Evolutionary conservation across 2,888 invertebrate species (phyloP).

Genomic region (Pseudolycoriella hygida): DNA sequence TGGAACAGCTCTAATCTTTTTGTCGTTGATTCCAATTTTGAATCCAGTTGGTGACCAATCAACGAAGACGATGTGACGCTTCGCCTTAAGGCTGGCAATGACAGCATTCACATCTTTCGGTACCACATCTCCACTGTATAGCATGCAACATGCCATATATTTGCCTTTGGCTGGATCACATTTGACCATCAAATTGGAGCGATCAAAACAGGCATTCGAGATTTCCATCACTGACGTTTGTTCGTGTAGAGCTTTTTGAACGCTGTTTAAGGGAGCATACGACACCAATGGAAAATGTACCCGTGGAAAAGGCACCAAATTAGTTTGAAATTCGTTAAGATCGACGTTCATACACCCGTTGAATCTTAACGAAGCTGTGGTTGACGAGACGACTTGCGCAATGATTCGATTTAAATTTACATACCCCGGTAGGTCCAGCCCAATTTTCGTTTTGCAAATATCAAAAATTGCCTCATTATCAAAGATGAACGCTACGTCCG

Average conservation of each 20-base stretch:
- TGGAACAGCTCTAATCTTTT: constrained; percentile 87
- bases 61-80: constrained; percentile 89
- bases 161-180: constrained; percentile 86
- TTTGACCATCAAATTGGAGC: constrained; percentile 89
- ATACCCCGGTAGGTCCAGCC: too few relatives aligned
- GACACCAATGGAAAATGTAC: constrained; percentile 91
- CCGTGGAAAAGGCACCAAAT: constrained; percentile 88
- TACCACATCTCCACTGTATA: constrained; percentile 88
- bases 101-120: constrained; percentile 92
- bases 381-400: too few relatives aligned
- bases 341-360: constrained; percentile 91
- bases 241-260: constrained; percentile 89
- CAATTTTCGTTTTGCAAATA: too few relatives aligned
- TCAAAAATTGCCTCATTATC: too few relatives aligned
- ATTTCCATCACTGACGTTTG: constrained; percentile 82
- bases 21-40: constrained; percentile 77
- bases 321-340: constrained; percentile 87
- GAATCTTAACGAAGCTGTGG: too few relatives aligned
- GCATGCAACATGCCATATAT: constrained; percentile 92
- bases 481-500: too few relatives aligned
- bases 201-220: constrained; percentile 91
- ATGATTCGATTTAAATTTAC: too few relatives aligned
- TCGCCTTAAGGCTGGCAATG: constrained; percentile 88
- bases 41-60: constrained; percentile 78
- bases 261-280: constrained; percentile 82